Evolutionary conservation across 1,140 invertebrate species (phyloP), one percentile per base, ranked within the genome.

Genomic region (Cotesia typhae): DNA sequence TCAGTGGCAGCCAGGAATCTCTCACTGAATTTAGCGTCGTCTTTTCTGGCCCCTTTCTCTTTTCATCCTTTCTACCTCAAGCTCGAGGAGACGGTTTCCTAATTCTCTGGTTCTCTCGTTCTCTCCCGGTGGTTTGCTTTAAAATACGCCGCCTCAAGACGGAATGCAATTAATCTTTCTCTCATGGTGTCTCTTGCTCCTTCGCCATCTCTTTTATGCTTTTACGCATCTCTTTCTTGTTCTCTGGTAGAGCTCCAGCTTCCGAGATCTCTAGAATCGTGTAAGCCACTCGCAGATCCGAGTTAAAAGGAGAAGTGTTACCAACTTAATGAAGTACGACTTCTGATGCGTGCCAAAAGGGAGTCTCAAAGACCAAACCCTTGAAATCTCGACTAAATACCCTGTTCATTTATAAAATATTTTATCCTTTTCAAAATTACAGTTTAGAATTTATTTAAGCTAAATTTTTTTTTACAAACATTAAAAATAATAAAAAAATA

Each of bases 81-180:
- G 41, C 72, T 41, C 41, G 63, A 75, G 72, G 66, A 6, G 28
- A 28, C 28, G 73, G 73, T 75, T 76, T 10, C 41, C 41, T 47
- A 47, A 47, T 47, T 47, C 41, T 77, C 75, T 71, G 73, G 75
- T 74, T 69, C 70, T 72, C 76, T 75, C 76, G 70, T 74, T 71
- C 73, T 70, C 68, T 76, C 77, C 72, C 55, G 74, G 78, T 75
- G 80, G 82, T 84, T 85, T 82, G 78, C 80, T 84, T 84, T 85
- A 84, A 86, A 87, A 86, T 85, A 84, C 81, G 53, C 72, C 74
- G 80, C 80, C 81, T 79, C 75, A 81, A 67, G 74, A 75, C 77
- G 82, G 83, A 87, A 87, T 87, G 84, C 82, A 86, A 87, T 87
- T 87, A 86, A 87, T 87, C 84, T 87, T 85, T 83, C 81, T 85